These are phyloP conservation scores for Aphaenogaster floridana DNA, from an alignment of 1,140 invertebrate species.

Conservation along the genomic window DNA sequence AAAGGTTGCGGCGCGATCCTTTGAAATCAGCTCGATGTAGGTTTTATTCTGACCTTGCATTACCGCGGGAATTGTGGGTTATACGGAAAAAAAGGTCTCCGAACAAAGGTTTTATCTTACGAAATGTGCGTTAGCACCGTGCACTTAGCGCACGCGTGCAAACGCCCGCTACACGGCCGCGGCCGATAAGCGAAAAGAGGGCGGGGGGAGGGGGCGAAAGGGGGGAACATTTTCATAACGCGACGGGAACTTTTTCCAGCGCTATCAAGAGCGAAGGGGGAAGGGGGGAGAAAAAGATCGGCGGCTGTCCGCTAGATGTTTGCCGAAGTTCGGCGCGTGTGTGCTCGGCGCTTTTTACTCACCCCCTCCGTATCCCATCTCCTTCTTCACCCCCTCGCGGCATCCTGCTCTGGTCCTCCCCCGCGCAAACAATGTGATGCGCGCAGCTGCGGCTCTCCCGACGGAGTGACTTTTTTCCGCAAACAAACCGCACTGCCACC, in stretches of 20 bases:
- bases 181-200: not conserved
- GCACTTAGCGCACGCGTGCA: not conserved
- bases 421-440: slow-evolving; percentile 65
- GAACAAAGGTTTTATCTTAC: slow-evolving; percentile 4
- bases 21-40: not conserved
- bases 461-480: slow-evolving; percentile 66
- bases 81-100: not conserved
- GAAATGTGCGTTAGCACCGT: not conserved
- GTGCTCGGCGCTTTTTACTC: slow-evolving; percentile 50
- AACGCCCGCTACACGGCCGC: not conserved
- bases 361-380: slow-evolving; percentile 11
- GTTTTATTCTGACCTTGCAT: not conserved
- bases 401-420: slow-evolving; percentile 12
- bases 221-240: slow-evolving; percentile 46
- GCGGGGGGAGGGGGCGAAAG: no score
- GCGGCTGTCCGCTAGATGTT: slow-evolving; percentile 61
- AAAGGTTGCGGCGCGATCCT: not conserved
- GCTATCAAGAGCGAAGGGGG: slow-evolving; percentile 37
- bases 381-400: slow-evolving; percentile 12
- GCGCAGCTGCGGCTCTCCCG: slow-evolving; percentile 63
- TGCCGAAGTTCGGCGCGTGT: slow-evolving; percentile 59
- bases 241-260: slow-evolving; percentile 53
- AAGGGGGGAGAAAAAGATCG: slow-evolving; percentile 26
- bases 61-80: not conserved
- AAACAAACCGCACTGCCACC: slow-evolving; percentile 59